Evolutionary conservation across 1,140 invertebrate genomes (phyloP).

Genomic region (Scaptomyza montana): DNA sequence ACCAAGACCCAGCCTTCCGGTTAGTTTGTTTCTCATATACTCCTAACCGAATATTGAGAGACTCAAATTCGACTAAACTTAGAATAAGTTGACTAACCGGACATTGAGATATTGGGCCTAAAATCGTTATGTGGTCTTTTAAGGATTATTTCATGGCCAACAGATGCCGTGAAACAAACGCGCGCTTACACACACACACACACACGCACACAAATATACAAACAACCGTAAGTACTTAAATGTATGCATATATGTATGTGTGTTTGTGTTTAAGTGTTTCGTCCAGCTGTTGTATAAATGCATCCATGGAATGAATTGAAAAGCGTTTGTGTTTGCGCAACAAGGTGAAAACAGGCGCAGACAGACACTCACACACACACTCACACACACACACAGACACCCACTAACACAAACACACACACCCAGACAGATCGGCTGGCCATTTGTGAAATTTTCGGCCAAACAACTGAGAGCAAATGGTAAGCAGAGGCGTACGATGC

Average conservation of each 20-base stretch:
- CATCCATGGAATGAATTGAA: slow-evolving; percentile 46
- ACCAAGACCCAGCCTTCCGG: too few species aligned
- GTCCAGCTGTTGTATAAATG: slow-evolving; percentile 46
- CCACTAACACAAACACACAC: too few species aligned
- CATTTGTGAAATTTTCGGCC: slow-evolving; percentile 15
- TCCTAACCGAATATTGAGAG: too few species aligned
- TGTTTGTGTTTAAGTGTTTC: slow-evolving; percentile 18
- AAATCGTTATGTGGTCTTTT: slow-evolving; percentile 81
- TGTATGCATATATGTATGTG: slow-evolving; percentile 24
- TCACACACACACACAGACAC: too few species aligned
- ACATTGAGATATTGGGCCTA: too few species aligned
- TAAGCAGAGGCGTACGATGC: not conserved
- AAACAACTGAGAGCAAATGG: slow-evolving; percentile 6
- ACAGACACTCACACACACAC: not conserved
- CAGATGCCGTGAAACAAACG: slow-evolving; percentile 31
- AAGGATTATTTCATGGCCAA: slow-evolving; percentile 79
- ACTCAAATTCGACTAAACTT: too few species aligned
- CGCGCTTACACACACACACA: not conserved
- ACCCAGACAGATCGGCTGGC: slow-evolving; percentile 12
- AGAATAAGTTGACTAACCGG: too few species aligned
- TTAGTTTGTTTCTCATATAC: too few species aligned
- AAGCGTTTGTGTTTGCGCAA: slow-evolving; percentile 46
- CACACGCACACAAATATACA: not conserved
- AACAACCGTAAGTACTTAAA: not conserved
- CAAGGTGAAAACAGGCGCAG: slow-evolving; percentile 47